phyloP scores from a whole-genome alignment of 2,888 invertebrate species.

The Hirtodrosophila trivittata region DNA sequence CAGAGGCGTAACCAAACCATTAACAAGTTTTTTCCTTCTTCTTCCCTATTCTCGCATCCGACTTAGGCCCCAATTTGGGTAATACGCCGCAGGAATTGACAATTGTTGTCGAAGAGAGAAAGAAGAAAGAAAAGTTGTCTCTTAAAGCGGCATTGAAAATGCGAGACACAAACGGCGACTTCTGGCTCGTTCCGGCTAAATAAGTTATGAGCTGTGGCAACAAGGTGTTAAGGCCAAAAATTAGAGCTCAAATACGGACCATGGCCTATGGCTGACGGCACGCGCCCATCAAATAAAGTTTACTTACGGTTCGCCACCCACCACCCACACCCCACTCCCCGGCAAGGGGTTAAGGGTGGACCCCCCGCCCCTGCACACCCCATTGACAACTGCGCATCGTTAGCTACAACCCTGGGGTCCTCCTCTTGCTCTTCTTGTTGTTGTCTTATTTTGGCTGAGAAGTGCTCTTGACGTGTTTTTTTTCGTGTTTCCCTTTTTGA shows the following conservation, averaged over 20 bases:
- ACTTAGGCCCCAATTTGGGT: conserved; percentile 3
- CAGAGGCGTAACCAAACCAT: conserved; percentile 19
- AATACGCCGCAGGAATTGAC: conserved; percentile 47
- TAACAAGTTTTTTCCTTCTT: conserved; percentile 24
- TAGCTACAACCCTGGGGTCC: conserved; percentile 38
- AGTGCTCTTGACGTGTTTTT: conserved; percentile 36
- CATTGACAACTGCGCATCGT: conserved; percentile 52
- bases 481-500: background rate
- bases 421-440: conserved; percentile 12
- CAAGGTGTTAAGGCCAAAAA: conserved; percentile 51
- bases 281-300: conserved; percentile 74
- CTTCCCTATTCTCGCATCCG: background rate
- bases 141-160: conserved; percentile 22
- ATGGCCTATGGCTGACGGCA: conserved; percentile 35
- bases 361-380: background rate
- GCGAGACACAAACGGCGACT: conserved; percentile 29
- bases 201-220: conserved; percentile 58
- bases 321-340: no score
- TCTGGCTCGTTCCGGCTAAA: conserved; percentile 45
- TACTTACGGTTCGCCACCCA: conserved; percentile 52
- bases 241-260: conserved; percentile 41
- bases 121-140: background rate
- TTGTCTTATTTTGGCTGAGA: background rate
- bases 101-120: conserved; percentile 13
- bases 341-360: conserved; percentile 20